phyloP scores from a whole-genome alignment of 2,888 invertebrate genomes.

The Acleris emargana region DNA sequence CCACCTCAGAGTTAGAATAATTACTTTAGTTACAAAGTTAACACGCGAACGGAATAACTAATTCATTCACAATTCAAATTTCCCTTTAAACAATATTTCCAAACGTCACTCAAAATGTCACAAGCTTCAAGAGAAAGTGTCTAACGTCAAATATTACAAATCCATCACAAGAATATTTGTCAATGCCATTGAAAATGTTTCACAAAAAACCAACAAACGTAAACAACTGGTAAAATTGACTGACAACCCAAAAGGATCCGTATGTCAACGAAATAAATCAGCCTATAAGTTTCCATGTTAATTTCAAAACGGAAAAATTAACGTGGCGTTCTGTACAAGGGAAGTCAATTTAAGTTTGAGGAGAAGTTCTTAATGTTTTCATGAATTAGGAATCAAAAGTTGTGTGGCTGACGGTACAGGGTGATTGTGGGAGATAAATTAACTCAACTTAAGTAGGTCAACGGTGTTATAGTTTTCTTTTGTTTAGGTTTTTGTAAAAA shows the following conservation, averaged over 20 bases:
- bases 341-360: constrained; percentile 65
- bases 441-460: neutral
- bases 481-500: no score
- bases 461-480: no score
- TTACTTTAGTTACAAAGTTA: neutral
- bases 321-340: constrained; percentile 53
- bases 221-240: constrained; percentile 19
- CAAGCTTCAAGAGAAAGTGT: constrained; percentile 7
- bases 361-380: constrained; percentile 62
- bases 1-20: neutral
- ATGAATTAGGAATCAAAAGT: constrained; percentile 59
- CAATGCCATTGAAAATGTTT: constrained; percentile 44
- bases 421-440: constrained; percentile 16
- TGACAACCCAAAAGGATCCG: constrained; percentile 9
- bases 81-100: constrained; percentile 27
- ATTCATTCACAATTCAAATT: constrained; percentile 22
- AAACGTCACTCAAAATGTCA: constrained; percentile 22
- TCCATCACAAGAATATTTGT: constrained; percentile 46
- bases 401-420: constrained; percentile 30
- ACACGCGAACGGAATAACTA: neutral
- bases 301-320: constrained; percentile 38
- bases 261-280: constrained; percentile 29
- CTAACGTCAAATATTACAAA: constrained; percentile 41
- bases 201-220: constrained; percentile 27
- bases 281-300: neutral